Percentiles rank a stretch among this genome's conserved stretches.
phyloP scores from a whole-genome alignment of 1,140 invertebrate species.

The Aphelinus certus region DNA sequence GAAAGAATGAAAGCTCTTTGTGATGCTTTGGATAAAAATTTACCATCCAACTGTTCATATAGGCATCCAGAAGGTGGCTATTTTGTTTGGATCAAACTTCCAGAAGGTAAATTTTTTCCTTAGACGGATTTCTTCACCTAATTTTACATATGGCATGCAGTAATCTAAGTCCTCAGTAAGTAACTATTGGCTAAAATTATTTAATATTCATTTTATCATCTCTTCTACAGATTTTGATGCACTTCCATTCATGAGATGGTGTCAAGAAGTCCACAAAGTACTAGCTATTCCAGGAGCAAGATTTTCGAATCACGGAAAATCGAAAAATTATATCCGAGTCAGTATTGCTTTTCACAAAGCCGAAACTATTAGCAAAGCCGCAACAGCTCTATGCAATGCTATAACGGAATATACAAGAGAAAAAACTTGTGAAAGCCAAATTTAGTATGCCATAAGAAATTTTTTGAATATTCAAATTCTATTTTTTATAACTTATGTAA shows the following conservation, averaged over 20 bases:
- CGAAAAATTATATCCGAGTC: constrained; percentile 62
- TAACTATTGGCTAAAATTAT: constrained; percentile 7
- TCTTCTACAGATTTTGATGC: constrained; percentile 52
- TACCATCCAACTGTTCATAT: constrained; percentile 64
- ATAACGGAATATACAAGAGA: constrained; percentile 47
- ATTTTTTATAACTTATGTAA: no score
- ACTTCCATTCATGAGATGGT: constrained; percentile 57
- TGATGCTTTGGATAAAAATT: constrained; percentile 55
- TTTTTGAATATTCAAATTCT: no score
- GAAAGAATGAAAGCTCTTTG: constrained; percentile 64
- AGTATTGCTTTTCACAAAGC: constrained; percentile 64
- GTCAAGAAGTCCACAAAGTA: constrained; percentile 59
- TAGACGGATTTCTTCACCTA: not conserved
- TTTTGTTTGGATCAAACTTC: constrained; percentile 70
- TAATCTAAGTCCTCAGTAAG: not conserved
- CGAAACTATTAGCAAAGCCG: constrained; percentile 50
- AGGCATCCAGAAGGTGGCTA: constrained; percentile 67
- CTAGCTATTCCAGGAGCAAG: constrained; percentile 64
- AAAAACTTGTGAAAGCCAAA: not conserved
- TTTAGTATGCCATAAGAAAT: not conserved
- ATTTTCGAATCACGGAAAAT: constrained; percentile 58
- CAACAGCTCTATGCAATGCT: constrained; percentile 50
- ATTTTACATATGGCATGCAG: no score
- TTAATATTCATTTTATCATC: not conserved
- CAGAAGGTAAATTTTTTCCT: constrained; percentile 49